Conservation (phyloP, 2,888 invertebrate genomes). For the Coronaproctus castanopsis region DNA sequence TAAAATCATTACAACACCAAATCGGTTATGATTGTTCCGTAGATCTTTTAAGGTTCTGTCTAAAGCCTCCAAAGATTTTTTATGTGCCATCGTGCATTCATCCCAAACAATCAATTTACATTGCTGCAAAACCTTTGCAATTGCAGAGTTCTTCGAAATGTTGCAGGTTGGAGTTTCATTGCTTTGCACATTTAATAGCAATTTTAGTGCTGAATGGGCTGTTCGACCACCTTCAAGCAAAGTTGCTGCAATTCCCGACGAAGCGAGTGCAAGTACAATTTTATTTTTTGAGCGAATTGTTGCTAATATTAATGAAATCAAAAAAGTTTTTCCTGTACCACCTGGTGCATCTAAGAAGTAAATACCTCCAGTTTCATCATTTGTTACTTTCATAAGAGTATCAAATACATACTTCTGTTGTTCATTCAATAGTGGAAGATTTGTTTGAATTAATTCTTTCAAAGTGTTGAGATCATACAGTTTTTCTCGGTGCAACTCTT, state of each 20-base stretch:
- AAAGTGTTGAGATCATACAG: too few relatives aligned
- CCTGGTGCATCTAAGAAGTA: too few relatives aligned
- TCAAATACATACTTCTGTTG: too few relatives aligned
- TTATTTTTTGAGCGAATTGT: background rate
- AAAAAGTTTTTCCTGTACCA: background rate
- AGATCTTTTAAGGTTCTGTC: slow-evolving; percentile 15
- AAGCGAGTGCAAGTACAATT: background rate
- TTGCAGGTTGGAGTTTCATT: background rate
- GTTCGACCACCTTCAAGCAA: background rate
- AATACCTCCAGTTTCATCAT: too few relatives aligned
- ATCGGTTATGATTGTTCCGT: background rate
- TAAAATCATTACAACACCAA: slow-evolving; percentile 14
- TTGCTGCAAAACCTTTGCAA: slow-evolving; percentile 13
- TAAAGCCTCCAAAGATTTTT: slow-evolving; percentile 19
- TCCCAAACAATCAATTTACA: slow-evolving; percentile 20
- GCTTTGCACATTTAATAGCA: background rate
- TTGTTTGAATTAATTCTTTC: too few relatives aligned
- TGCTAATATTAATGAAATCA: background rate
- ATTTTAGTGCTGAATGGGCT: background rate
- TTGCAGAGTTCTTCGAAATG: background rate
- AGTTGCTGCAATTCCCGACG: background rate
- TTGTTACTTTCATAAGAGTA: too few relatives aligned
- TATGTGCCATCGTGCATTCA: slow-evolving; percentile 21
- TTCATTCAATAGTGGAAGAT: too few relatives aligned
- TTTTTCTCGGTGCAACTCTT: too few relatives aligned